Percentiles rank a stretch among this genome's conserved stretches.
phyloP scores from a whole-genome alignment of 2,888 invertebrate species.

The Cheilosia pagana region DNA sequence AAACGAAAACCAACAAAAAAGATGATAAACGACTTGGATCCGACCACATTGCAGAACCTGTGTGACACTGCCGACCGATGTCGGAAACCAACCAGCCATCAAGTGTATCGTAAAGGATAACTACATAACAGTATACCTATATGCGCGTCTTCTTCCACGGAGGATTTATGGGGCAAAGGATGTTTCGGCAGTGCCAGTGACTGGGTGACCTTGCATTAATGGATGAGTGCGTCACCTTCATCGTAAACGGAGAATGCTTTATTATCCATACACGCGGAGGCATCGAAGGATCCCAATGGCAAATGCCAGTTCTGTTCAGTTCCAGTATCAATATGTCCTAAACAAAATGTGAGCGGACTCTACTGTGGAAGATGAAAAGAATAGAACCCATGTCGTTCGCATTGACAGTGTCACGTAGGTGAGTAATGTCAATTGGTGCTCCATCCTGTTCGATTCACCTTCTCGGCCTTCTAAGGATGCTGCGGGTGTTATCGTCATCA shows the following conservation, averaged over 20 bases:
- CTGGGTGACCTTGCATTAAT: conserved; percentile 64
- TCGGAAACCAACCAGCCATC: conserved; percentile 36
- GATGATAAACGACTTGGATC: conserved; percentile 69
- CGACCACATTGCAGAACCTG: conserved; percentile 64
- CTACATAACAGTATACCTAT: conserved; percentile 14
- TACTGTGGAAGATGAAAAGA: conserved; percentile 33
- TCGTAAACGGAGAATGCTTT: conserved; percentile 64
- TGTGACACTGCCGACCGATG: conserved; percentile 62
- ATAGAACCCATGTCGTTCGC: conserved; percentile 29
- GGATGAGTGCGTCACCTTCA: conserved; percentile 66
- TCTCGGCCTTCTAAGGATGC: conserved; percentile 25
- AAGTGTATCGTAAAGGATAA: conserved; percentile 4
- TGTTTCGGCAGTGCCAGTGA: conserved; percentile 44
- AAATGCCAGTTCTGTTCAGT: conserved; percentile 35
- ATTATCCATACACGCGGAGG: conserved; percentile 56
- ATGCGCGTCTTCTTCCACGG: conserved; percentile 37
- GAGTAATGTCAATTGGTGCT: conserved; percentile 69
- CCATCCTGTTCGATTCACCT: conserved; percentile 55
- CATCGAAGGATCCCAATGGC: conserved; percentile 58
- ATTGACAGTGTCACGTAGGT: conserved; percentile 64
- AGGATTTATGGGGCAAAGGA: conserved; percentile 64
- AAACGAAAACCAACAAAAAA: conserved; percentile 40
- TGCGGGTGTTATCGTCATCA: conserved; percentile 45
- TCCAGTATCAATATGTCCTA: conserved; percentile 63
- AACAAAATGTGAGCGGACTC: conserved; percentile 30